phyloP scores from a whole-genome alignment of 37 sponge, comb jelly and placozoan genomes.

The Aplysina aerophoba region DNA sequence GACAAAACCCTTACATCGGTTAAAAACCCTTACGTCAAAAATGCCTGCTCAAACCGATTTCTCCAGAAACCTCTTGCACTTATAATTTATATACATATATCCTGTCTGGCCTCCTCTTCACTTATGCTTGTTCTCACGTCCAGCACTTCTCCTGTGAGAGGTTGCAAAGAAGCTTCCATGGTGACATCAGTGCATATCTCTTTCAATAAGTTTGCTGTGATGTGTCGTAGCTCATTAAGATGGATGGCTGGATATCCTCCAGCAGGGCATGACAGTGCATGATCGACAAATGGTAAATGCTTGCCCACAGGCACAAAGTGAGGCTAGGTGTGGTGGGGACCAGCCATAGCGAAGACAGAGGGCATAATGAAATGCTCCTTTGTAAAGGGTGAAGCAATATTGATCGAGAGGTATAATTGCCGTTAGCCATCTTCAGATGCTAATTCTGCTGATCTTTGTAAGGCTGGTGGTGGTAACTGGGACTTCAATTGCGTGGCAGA shows the following conservation, averaged over 20 bases:
- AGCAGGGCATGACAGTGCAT: no score
- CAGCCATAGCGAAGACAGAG: not conserved
- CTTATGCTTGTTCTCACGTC: not conserved
- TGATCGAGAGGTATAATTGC: not conserved
- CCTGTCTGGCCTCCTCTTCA: not conserved
- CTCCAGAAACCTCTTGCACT: slow-evolving; percentile 5
- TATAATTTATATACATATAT: no score
- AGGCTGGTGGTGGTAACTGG: not conserved
- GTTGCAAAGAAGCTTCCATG: not conserved
- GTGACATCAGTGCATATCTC: not conserved
- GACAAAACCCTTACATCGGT: not conserved
- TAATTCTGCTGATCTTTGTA: not conserved
- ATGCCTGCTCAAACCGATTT: not conserved
- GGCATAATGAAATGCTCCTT: not conserved
- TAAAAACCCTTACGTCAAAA: no score
- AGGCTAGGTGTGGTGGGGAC: not conserved
- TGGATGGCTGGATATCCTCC: no score
- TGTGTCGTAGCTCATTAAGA: not conserved
- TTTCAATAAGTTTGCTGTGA: not conserved
- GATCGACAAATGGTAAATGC: not conserved
- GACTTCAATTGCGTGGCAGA: not conserved
- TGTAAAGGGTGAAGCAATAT: not conserved
- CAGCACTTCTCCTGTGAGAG: slow-evolving; percentile 17
- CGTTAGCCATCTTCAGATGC: not conserved
- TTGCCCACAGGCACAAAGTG: not conserved